Evolutionary conservation across 2,888 invertebrate species (phyloP).

Genomic region (Taphrorychus bicolor): DNA sequence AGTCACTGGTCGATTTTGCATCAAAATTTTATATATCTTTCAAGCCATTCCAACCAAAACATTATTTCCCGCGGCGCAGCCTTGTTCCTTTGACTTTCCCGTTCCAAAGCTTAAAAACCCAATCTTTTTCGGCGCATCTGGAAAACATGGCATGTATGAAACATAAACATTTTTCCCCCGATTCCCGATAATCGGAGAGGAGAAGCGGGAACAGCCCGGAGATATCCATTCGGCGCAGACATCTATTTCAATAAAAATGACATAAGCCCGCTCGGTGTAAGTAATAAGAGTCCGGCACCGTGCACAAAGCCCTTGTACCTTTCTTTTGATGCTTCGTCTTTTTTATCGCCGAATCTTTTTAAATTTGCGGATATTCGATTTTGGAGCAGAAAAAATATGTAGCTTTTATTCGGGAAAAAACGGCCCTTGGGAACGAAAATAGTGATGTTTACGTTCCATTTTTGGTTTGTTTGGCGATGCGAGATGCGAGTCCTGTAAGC

Average conservation of each 20-base stretch:
- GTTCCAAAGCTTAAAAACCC: background rate
- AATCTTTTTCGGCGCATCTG: slow-evolving; percentile 28
- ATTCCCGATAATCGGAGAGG: slow-evolving; percentile 52
- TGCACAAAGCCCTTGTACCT: slow-evolving; percentile 8
- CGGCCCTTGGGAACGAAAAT: background rate
- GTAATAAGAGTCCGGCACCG: slow-evolving; percentile 10
- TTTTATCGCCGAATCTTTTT: slow-evolving; percentile 1
- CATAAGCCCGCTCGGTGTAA: slow-evolving; percentile 36
- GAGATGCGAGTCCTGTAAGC: background rate
- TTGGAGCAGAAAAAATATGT: background rate
- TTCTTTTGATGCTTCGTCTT: slow-evolving; percentile 6
- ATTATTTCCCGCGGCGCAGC: background rate
- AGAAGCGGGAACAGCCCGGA: slow-evolving; percentile 52
- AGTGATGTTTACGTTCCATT: background rate
- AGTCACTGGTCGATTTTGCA: background rate
- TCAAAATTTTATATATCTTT: background rate
- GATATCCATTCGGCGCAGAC: slow-evolving; percentile 55
- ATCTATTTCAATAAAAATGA: slow-evolving; percentile 58
- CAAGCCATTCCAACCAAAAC: background rate
- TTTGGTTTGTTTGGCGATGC: background rate
- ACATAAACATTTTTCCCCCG: slow-evolving; percentile 46
- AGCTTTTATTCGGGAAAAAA: background rate
- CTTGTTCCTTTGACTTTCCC: background rate
- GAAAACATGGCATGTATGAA: slow-evolving; percentile 43
- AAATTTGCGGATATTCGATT: slow-evolving; percentile 4